Evolutionary conservation across 2,888 invertebrate species (phyloP).

Genomic region (Desoria tigrina): DNA sequence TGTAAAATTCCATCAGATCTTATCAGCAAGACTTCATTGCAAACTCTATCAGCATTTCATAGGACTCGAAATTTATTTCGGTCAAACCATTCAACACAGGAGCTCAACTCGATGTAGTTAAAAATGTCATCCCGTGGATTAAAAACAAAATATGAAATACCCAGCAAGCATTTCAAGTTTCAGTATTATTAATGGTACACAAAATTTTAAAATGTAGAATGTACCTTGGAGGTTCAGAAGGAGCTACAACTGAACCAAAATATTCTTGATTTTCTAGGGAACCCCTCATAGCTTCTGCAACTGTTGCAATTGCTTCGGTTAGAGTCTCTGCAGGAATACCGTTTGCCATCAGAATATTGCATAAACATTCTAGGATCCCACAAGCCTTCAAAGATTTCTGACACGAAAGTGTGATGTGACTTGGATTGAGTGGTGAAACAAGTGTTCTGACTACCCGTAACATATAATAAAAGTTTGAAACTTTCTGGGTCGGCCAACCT

Average conservation of each 20-base stretch:
- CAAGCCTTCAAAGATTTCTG: conserved; percentile 86
- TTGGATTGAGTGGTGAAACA: conserved; percentile 90
- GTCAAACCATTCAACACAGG: conserved; percentile 34
- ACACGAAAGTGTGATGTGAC: conserved; percentile 73
- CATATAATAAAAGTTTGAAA: conserved; percentile 54
- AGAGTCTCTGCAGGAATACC: conserved; percentile 95
- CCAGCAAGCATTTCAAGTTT: neutral
- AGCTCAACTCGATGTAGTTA: conserved; percentile 38
- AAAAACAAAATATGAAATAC: no score
- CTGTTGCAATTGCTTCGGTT: conserved; percentile 92
- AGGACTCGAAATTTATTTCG: conserved; percentile 17
- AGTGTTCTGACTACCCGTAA: conserved; percentile 72
- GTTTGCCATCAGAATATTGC: conserved; percentile 89
- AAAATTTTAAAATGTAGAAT: conserved; percentile 1
- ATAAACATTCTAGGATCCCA: conserved; percentile 77
- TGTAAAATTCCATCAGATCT: conserved; percentile 44
- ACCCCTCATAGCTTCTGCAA: conserved; percentile 91
- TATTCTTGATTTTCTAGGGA: conserved; percentile 88
- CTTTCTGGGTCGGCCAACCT: conserved; percentile 89
- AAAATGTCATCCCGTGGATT: neutral
- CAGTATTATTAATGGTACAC: neutral
- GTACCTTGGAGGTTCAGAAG: conserved; percentile 81
- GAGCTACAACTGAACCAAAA: conserved; percentile 84
- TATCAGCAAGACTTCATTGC: conserved; percentile 47
- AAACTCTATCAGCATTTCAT: conserved; percentile 36